Conservation (phyloP, 2,888 invertebrate genomes). For the Tryphoninae sp. region DNA sequence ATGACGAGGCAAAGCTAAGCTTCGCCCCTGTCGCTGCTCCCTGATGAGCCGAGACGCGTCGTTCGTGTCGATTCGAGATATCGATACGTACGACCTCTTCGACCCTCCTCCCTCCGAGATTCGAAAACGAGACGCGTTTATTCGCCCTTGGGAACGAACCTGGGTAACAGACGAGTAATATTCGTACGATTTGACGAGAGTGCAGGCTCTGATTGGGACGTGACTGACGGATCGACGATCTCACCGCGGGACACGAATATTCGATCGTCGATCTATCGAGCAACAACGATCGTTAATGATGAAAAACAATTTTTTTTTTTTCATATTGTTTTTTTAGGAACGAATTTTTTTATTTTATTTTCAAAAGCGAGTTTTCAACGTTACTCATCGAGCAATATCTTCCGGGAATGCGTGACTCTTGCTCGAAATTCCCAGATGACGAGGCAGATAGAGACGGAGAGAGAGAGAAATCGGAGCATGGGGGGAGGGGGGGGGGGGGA, state of each 20-base stretch:
- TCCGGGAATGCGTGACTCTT: constrained; percentile 59
- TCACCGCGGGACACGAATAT: constrained; percentile 74
- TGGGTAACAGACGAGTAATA: neutral
- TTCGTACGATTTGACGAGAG: constrained; percentile 64
- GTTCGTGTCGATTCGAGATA: constrained; percentile 78
- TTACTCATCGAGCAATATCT: constrained; percentile 50
- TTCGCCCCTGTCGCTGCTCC: constrained; percentile 73
- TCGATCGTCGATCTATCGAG: constrained; percentile 47
- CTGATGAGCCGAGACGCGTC: constrained; percentile 78
- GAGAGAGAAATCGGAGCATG: constrained; percentile 16
- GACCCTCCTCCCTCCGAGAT: constrained; percentile 67
- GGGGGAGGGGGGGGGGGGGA: constrained; percentile 18
- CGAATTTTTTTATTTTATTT: too few relatives aligned
- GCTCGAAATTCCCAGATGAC: constrained; percentile 74
- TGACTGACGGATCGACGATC: constrained; percentile 72
- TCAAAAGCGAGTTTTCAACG: neutral
- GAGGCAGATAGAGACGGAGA: constrained; percentile 54
- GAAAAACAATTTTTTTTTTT: neutral
- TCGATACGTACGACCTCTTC: constrained; percentile 76
- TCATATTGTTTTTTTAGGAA: too few relatives aligned
- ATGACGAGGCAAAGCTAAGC: constrained; percentile 75
- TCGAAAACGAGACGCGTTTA: constrained; percentile 47
- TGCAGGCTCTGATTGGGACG: constrained; percentile 74
- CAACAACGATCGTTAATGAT: constrained; percentile 11
- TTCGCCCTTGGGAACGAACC: neutral